Percentiles rank a stretch among this genome's conserved stretches.
These are phyloP conservation scores for Molanna angustata DNA, from an alignment of 2,888 invertebrate species.

Conservation along the genomic window DNA sequence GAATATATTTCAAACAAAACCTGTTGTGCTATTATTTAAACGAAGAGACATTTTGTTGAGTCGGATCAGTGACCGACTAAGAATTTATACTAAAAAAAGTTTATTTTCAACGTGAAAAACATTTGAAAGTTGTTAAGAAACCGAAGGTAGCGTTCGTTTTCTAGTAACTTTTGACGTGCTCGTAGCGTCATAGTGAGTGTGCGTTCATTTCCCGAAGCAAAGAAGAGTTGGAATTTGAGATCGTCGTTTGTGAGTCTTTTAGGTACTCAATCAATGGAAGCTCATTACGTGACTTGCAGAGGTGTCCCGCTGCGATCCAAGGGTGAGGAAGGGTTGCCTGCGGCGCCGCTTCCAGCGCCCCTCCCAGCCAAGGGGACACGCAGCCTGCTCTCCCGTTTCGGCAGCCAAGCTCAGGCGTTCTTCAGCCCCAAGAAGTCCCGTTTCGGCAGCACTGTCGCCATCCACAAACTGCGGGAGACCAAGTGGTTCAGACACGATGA, in stretches of 20 bases:
- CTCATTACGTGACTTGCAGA: constrained; percentile 54
- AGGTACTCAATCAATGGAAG: constrained; percentile 50
- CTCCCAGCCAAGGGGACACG: constrained; percentile 21
- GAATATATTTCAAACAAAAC: constrained; percentile 23
- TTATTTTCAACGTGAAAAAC: too few species aligned
- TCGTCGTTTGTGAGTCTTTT: constrained; percentile 26
- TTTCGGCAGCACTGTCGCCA: constrained; percentile 65
- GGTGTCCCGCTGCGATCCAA: constrained; percentile 25
- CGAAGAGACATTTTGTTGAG: constrained; percentile 14
- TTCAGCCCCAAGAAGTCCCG: constrained; percentile 49
- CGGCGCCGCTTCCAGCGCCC: constrained; percentile 37
- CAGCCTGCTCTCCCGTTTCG: constrained; percentile 51
- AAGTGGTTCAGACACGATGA: constrained; percentile 74
- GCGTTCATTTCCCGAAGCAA: too few species aligned
- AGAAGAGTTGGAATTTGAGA: constrained; percentile 44
- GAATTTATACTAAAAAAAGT: constrained; percentile 9
- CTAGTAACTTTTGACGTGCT: background rate
- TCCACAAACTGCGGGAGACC: constrained; percentile 68
- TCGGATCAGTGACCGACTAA: constrained; percentile 20
- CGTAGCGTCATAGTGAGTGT: constrained; percentile 6
- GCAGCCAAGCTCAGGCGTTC: constrained; percentile 55
- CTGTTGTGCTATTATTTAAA: constrained; percentile 17
- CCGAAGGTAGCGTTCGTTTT: too few species aligned
- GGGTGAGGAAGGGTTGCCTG: constrained; percentile 40
- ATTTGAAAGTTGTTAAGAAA: too few species aligned